Conservation (phyloP, 2,888 invertebrate species). For the Acronicta aceris region DNA sequence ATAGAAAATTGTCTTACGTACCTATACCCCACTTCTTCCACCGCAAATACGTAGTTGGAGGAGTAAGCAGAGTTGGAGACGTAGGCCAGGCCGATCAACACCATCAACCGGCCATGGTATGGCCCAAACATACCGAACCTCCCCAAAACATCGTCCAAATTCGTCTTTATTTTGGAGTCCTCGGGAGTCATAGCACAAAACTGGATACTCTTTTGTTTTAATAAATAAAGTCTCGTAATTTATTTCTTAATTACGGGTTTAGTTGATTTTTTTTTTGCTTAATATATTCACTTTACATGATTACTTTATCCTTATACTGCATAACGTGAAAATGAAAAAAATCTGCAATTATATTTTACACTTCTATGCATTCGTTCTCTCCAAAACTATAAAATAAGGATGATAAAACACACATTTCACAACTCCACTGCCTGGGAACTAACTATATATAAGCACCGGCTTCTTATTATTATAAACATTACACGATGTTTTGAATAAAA, state of each 20-base stretch:
- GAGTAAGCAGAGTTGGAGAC: constrained; percentile 89
- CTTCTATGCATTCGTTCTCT: no score
- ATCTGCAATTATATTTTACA: no score
- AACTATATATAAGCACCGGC: not conserved
- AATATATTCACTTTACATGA: no score
- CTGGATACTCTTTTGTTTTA: not conserved
- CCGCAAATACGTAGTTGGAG: constrained; percentile 91
- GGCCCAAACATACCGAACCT: constrained; percentile 87
- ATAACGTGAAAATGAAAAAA: no score
- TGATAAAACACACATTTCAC: no score
- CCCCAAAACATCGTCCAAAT: constrained; percentile 78
- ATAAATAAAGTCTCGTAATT: no score
- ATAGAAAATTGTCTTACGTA: constrained; percentile 22
- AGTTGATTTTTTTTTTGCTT: not conserved
- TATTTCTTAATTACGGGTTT: no score
- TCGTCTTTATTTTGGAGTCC: constrained; percentile 36
- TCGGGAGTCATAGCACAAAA: constrained; percentile 29
- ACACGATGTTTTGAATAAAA: not conserved
- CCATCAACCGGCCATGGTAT: constrained; percentile 88
- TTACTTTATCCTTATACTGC: no score
- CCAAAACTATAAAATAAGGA: no score
- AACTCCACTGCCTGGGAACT: no score
- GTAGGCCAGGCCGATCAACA: constrained; percentile 88
- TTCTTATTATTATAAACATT: not conserved
- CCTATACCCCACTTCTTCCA: constrained; percentile 89